Conservation (phyloP, 2,113 vertebrate species). For the Hymenochirus boettgeri region DNA sequence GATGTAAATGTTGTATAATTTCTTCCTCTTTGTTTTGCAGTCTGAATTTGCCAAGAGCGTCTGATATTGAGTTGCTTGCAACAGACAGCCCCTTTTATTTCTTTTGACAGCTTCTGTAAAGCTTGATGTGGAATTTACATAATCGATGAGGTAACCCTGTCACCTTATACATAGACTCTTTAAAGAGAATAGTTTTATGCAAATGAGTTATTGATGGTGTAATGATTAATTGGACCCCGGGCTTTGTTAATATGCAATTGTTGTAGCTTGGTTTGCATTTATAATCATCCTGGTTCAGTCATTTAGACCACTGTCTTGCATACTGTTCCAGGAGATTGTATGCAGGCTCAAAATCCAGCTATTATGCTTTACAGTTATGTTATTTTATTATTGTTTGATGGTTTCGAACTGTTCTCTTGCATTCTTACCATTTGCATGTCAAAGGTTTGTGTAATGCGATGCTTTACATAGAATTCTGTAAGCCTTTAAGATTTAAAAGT, state of each 20-base stretch:
- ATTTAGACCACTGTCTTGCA: slow-evolving; percentile 78
- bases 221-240: slow-evolving; percentile 92
- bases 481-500: too few species aligned
- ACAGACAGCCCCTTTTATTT: slow-evolving; percentile 78
- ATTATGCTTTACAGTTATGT: not conserved
- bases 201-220: slow-evolving; percentile 93
- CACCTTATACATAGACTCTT: slow-evolving; percentile 88
- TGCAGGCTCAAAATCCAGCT: not conserved
- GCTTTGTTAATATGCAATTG: slow-evolving; percentile 92
- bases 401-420: not conserved
- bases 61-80: slow-evolving; percentile 62
- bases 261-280: slow-evolving; percentile 84
- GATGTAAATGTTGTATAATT: slow-evolving; percentile 31
- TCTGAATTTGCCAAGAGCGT: slow-evolving; percentile 54
- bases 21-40: slow-evolving; percentile 43
- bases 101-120: slow-evolving; percentile 78
- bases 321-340: slow-evolving; percentile 54
- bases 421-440: not conserved
- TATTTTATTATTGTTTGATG: not conserved
- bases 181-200: slow-evolving; percentile 95
- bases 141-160: slow-evolving; percentile 94
- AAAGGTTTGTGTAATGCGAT: not conserved
- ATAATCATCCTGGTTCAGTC: slow-evolving; percentile 79
- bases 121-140: slow-evolving; percentile 90
- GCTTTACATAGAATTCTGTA: too few species aligned